Evolutionary conservation across 2,888 invertebrate species (phyloP), one percentile per base, ranked within the genome.

Genomic region (Eristalis intricaria): DNA sequence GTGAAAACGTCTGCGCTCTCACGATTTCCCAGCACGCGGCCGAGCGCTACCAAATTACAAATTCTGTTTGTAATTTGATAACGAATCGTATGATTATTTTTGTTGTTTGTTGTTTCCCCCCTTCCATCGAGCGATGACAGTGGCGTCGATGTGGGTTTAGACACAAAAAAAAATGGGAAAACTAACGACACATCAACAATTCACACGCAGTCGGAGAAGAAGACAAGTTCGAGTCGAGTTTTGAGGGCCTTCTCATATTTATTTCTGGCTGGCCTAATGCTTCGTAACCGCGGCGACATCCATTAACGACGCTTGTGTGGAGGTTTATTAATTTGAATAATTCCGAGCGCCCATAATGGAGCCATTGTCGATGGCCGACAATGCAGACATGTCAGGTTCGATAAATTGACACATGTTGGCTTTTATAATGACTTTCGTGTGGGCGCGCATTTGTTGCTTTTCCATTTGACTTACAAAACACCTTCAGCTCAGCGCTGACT

Each of bases 371-470:
- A n/a, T 13, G 35, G 43, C 43, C 15, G 40, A 43, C 40, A 10
- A 43, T n/a, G 43, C 43, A 19, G 19, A 50, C 50, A 50, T 8
- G 50, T 66, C 40, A 66, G 23, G 40, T 66, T 66, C 66, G 66
- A 66, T 66, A 40, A 22, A 43, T 26, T 40, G 68, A 68, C 68
- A 50, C 50, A 50, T 68, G 68, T 68, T 50, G 38, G 10, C 26
- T 66, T 66, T 70, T 58, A 78, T 78, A 61, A 64, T 64, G 56
- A 63, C 63, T 65, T 58, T 70, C 64, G 56, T 70, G 78, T 78
- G 70, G 78, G 78, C 78, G 78, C 32, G 29, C 10, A 50, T 35
- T 11, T 58, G 56, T 19, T 1, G 50, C 50, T 19, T 50, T n/a
- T 50, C n/a, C n/a, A 7, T 70, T 63, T 43, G 43, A 43, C 23